Conservation (phyloP, 2,113 vertebrate genomes). For the Rhodinocichla rosea region DNA sequence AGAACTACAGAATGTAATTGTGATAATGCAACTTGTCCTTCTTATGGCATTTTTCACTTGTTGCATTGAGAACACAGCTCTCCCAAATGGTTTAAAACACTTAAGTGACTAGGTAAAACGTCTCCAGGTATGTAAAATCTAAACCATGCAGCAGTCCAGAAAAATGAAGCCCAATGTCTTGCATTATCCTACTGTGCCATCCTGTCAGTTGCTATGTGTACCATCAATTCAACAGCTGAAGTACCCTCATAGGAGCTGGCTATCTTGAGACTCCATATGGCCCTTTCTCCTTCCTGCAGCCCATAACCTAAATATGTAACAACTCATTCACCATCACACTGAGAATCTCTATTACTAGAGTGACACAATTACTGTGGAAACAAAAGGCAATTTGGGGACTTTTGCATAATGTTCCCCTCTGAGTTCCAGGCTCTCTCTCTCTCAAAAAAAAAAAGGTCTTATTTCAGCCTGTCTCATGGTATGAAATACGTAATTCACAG, state of each 20-base stretch:
- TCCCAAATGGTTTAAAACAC: background rate
- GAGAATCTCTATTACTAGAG: background rate
- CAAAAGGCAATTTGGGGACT: background rate
- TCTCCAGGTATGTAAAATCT: background rate
- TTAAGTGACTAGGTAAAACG: background rate
- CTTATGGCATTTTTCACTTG: background rate
- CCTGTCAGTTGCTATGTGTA: background rate
- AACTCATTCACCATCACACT: background rate
- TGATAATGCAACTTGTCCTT: background rate
- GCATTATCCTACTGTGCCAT: background rate
- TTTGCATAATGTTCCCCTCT: background rate
- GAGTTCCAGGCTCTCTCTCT: background rate
- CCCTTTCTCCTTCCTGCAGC: background rate
- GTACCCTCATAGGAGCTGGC: background rate
- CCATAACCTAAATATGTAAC: conserved; percentile 21
- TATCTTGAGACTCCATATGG: conserved; percentile 6
- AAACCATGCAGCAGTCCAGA: background rate
- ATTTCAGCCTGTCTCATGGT: background rate
- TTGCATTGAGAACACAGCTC: background rate
- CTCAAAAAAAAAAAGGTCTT: background rate
- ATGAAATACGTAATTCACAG: background rate
- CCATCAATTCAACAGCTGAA: background rate
- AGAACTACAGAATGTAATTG: background rate
- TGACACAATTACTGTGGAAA: conserved; percentile 2
- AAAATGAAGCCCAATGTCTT: background rate